Evolutionary conservation across 2,888 invertebrate species (phyloP), one percentile per base, ranked within the genome.

Genomic region (Timema podura): DNA sequence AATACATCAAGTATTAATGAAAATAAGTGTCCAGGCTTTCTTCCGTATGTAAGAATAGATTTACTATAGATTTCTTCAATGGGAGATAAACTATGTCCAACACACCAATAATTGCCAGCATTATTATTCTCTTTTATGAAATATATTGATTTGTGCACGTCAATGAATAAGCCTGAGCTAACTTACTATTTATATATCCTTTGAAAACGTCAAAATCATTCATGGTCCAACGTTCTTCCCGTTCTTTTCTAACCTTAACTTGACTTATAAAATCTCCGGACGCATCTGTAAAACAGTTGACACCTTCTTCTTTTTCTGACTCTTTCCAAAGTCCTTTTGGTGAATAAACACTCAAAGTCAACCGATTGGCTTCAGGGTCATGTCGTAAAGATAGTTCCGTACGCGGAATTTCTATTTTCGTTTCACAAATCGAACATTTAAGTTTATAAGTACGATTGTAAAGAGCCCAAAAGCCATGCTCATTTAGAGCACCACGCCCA

Each of bases 71-170:
- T 77, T 30, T 84, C 76, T n/a, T 83, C 79, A 75, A 86, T 85
- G 72, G 84, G 81, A 70, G 80, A 80, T 6, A 85, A 82, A 0
- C 77, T 77, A 74, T 87, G 85, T 0, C 85, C 87, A 79, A 87
- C 86, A 77, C 89, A 89, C 88, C 88, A 89, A 77, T 89, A 89
- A 74, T 86, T 83, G 1, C 88, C 88, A 0, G 87, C 83, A 71
- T 83, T 82, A 59, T 85, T 81, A 3, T 85, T 80, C 1, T 86
- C 77, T 73, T 84, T 81, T 3, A 89, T 76, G 69, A 82, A 79
- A 73, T 85, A 88, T 6, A 87, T 82, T 15, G 78, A 74, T 79
- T 83, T 84, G 30, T 74, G 69, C n/a, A 67, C 44, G 46, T 73
- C 72, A 8, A 74, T 74, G 49, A 75, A 74, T 15, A 72, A 67